Evolutionary conservation across 2,888 invertebrate species (phyloP).

Genomic region (Chelonus formosanus): DNA sequence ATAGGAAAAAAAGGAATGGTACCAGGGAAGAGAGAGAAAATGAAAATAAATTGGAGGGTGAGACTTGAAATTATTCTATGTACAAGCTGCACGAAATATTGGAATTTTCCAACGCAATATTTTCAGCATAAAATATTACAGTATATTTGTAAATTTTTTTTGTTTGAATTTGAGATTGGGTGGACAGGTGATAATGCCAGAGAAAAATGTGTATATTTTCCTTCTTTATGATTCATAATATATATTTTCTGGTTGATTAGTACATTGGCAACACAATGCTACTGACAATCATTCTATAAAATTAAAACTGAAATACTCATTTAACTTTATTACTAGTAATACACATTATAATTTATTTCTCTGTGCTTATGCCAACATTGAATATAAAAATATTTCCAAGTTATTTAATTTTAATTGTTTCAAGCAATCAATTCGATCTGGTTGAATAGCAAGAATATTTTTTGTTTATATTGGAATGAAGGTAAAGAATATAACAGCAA

Average conservation of each 20-base stretch:
- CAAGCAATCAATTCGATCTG: no score
- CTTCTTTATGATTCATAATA: no score
- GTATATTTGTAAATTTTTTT: not conserved
- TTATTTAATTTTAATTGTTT: no score
- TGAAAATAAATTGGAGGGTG: conserved; percentile 21
- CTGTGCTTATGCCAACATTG: no score
- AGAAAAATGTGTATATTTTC: not conserved
- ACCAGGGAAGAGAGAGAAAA: conserved; percentile 7
- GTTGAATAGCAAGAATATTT: conserved; percentile 1
- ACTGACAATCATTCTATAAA: no score
- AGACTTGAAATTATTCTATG: conserved; percentile 17
- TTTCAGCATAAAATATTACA: conserved; percentile 2
- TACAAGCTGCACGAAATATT: conserved; percentile 4
- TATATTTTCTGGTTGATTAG: no score
- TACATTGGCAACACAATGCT: no score
- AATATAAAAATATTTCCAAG: no score
- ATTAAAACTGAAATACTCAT: no score
- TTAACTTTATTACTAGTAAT: no score
- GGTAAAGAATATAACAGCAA: conserved; percentile 38
- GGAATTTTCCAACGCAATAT: conserved; percentile 5
- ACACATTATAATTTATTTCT: no score
- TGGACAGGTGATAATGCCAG: conserved; percentile 4
- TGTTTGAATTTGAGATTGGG: conserved; percentile 4
- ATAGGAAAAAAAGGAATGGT: not conserved
- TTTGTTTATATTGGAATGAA: no score